Evolutionary conservation across 1,140 invertebrate genomes (phyloP).

Genomic region (Rhynchophorus ferrugineus): DNA sequence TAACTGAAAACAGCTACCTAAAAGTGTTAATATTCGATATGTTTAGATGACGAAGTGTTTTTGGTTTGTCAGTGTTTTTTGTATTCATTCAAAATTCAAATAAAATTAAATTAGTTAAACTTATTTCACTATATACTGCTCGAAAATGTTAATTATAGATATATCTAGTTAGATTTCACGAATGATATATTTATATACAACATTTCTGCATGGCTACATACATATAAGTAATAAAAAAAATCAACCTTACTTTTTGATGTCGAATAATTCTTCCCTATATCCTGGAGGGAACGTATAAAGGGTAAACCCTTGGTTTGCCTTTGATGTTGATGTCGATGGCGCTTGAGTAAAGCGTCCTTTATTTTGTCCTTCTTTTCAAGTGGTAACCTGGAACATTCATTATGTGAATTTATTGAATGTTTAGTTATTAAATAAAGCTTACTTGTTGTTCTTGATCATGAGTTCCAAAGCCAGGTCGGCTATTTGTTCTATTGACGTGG

Average conservation of each 20-base stretch:
- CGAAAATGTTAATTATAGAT: too few relatives aligned
- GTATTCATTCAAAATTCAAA: too few relatives aligned
- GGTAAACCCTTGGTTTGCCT: constrained; percentile 79
- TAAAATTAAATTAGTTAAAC: too few relatives aligned
- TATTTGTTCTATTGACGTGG: constrained; percentile 73
- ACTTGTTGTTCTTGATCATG: constrained; percentile 72
- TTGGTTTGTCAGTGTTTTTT: too few relatives aligned
- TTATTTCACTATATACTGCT: too few relatives aligned
- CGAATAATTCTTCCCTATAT: constrained; percentile 93
- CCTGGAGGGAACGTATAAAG: constrained; percentile 90
- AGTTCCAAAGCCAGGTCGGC: constrained; percentile 87
- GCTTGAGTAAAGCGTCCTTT: constrained; percentile 77
- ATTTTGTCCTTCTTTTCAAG: constrained; percentile 72
- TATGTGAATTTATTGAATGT: neutral
- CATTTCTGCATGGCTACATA: too few relatives aligned
- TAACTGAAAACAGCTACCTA: too few relatives aligned
- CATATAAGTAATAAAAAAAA: too few relatives aligned
- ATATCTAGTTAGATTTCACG: too few relatives aligned
- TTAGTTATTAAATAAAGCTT: neutral
- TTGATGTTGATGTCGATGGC: constrained; percentile 94
- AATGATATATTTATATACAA: too few relatives aligned
- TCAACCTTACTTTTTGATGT: constrained; percentile 94
- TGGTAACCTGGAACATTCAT: constrained; percentile 50
- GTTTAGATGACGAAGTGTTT: too few relatives aligned
- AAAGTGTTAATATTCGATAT: too few relatives aligned